A percentile compares a stretch with the other conserved stretches of the same genome.
These are phyloP conservation scores for Willowsia nigromaculata DNA, from an alignment of 2,888 invertebrate species.

Conservation along the genomic window DNA sequence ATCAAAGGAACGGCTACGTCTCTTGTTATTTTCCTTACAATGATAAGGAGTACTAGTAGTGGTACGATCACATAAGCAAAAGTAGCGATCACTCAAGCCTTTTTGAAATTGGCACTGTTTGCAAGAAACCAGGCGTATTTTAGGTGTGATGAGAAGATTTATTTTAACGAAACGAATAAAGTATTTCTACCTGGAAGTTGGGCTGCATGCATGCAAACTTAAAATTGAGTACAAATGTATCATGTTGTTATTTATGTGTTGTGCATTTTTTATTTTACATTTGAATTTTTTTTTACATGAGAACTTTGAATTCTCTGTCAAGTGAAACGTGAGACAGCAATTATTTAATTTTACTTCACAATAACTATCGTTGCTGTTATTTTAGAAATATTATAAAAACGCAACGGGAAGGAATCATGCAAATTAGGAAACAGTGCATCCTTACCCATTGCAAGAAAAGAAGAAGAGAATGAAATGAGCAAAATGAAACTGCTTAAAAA, in stretches of 20 bases:
- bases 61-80: too few species aligned
- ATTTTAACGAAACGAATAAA: not conserved
- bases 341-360: conserved; percentile 3
- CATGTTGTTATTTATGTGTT: not conserved
- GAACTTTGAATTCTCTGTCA: conserved; percentile 8
- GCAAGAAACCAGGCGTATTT: not conserved
- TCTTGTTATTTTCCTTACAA: not conserved
- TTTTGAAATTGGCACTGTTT: conserved; percentile 7
- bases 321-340: conserved; percentile 25
- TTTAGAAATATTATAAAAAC: conserved; percentile 2
- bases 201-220: not conserved
- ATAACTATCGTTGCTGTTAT: not conserved
- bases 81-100: not conserved
- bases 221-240: conserved; percentile 3
- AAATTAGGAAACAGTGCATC: not conserved
- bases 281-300: not conserved
- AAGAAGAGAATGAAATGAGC: not conserved
- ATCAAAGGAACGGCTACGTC: conserved; percentile 45
- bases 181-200: not conserved
- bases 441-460: not conserved
- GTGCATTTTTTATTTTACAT: conserved; percentile 22
- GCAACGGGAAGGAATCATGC: conserved; percentile 8
- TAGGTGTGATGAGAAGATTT: not conserved
- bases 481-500: not conserved
- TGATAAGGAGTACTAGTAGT: not conserved